phyloP scores from a whole-genome alignment of 2,888 invertebrate species.

The Aleiodes alternator region DNA sequence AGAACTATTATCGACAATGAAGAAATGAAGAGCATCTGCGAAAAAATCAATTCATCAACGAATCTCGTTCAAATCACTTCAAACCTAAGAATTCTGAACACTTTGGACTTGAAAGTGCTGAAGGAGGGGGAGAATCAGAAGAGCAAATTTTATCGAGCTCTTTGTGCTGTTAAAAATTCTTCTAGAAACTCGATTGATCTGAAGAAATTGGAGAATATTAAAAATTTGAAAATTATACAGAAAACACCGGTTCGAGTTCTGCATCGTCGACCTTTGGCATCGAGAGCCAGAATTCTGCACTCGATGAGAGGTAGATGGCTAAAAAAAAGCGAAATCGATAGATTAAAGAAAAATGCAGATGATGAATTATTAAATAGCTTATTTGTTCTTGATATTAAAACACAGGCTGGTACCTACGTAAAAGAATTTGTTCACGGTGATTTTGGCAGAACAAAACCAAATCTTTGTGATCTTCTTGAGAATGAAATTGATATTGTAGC shows the following conservation, averaged over 20 bases:
- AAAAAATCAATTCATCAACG: slow-evolving; percentile 78
- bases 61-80: slow-evolving; percentile 78
- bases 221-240: slow-evolving; percentile 82
- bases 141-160: slow-evolving; percentile 89
- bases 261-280: slow-evolving; percentile 87
- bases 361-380: slow-evolving; percentile 62
- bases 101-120: slow-evolving; percentile 79
- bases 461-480: slow-evolving; percentile 82
- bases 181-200: slow-evolving; percentile 72
- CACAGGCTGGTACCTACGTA: slow-evolving; percentile 96
- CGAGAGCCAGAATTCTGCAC: slow-evolving; percentile 82
- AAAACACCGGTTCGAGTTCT: slow-evolving; percentile 94
- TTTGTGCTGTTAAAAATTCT: slow-evolving; percentile 80
- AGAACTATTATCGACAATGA: slow-evolving; percentile 76
- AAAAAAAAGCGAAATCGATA: slow-evolving; percentile 57
- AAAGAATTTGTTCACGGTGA: slow-evolving; percentile 99
- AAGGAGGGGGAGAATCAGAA: slow-evolving; percentile 94
- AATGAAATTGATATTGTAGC: slow-evolving; percentile 90
- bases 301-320: slow-evolving; percentile 78
- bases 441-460: slow-evolving; percentile 91
- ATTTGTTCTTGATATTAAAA: slow-evolving; percentile 83
- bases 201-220: slow-evolving; percentile 77
- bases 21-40: slow-evolving; percentile 78
- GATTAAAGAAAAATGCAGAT: slow-evolving; percentile 45
- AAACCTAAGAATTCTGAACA: slow-evolving; percentile 79